Evolutionary conservation across 2,797 vertebrate genomes (phyloP).

Genomic region (Staurois parvus): DNA sequence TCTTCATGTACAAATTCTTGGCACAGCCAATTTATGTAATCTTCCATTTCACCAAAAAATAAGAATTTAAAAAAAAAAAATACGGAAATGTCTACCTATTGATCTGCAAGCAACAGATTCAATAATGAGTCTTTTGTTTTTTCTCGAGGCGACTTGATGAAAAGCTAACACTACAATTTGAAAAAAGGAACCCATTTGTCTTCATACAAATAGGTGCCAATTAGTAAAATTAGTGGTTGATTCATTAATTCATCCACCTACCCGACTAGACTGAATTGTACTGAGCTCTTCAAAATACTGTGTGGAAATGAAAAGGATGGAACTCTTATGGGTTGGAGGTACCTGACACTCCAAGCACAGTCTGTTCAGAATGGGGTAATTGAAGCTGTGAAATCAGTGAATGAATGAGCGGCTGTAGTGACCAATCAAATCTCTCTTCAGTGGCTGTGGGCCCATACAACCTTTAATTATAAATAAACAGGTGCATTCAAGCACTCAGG

Average conservation of each 20-base stretch:
- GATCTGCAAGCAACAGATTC: neutral
- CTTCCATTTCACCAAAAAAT: neutral
- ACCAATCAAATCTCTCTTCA: conserved; percentile 2
- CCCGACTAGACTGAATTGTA: neutral
- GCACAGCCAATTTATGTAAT: neutral
- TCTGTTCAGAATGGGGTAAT: neutral
- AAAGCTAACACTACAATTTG: neutral
- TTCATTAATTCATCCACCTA: neutral
- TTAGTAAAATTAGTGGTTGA: neutral
- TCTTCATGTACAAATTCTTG: neutral
- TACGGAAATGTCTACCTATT: neutral
- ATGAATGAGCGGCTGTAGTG: neutral
- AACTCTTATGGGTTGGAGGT: neutral
- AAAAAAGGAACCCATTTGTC: neutral
- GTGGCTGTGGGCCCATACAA: neutral
- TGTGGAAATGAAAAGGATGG: too few species aligned
- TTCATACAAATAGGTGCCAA: neutral
- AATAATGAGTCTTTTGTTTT: neutral
- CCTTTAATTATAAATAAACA: conserved; percentile 38
- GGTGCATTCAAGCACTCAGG: conserved; percentile 3
- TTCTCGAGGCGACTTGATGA: neutral
- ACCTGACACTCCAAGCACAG: neutral
- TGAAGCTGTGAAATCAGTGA: neutral
- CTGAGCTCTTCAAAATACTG: neutral
- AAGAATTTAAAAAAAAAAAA: neutral